Evolutionary conservation across 92 coral and sea anemone species (phyloP), one percentile per base, ranked within the genome.

Genomic region (Phenganax subtilis): DNA sequence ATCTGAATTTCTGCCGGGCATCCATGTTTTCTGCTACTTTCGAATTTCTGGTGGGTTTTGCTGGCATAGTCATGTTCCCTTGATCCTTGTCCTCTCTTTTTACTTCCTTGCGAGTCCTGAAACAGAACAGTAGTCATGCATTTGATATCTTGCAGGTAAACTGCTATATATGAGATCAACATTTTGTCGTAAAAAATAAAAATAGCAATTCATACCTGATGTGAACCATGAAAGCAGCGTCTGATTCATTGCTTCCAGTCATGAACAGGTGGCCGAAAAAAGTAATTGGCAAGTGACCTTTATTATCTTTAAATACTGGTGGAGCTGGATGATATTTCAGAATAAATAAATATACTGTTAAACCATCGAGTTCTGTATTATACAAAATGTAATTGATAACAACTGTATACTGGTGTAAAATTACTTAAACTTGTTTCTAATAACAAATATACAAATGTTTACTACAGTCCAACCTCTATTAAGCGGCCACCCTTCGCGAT

Each of bases 171-270:
- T 37, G 5, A 37, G 2, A 37, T 37, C 47, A 37, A 37, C 47
- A 37, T 37, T 37, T 2, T 37, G 70, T 64, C 9, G 70, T 7
- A 61, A 17, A 57, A 77, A 20, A 20, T 20, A 20, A 15, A 29
- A 30, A 10, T 52, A 29, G 31, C 10, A 59, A 71, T 11, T 55
- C 31, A 81, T 67, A 86, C 85, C 86, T 81, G 81, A 9, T 51
- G 47, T 14, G 88, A 81, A 63, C 86, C 88, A 63, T 75, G 88
- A 52, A 86, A 76, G 25, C 86, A 86, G 59, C 75, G 85, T 75
- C 82, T 75, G 6, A 66, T 76, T 86, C 82, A 14, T 37, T 73
- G 27, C 86, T 81, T 58, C 60, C 72, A 7, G 81, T 76, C 10
- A 71, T 72, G 75, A 86, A 86, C 56, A 82, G 88, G 47, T 82